phyloP scores from a whole-genome alignment of 2,888 invertebrate species.

The Parapristionchus giblindavisi region DNA sequence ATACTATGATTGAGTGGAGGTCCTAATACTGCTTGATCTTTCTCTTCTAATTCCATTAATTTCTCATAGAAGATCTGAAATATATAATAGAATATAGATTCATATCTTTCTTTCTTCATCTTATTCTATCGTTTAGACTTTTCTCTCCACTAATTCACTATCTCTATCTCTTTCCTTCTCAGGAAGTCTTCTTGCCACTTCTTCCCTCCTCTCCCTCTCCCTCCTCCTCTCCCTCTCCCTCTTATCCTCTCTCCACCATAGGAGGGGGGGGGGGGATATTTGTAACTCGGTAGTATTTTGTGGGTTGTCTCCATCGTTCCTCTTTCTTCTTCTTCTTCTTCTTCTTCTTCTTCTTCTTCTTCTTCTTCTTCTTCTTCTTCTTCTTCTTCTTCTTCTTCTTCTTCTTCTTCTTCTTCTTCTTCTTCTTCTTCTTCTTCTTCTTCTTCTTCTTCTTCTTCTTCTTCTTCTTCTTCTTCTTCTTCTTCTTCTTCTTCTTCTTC shows the following conservation, averaged over 20 bases:
- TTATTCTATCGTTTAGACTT: neutral
- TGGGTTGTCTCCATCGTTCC: no score
- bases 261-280: no score
- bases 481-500: neutral
- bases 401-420: neutral
- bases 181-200: neutral
- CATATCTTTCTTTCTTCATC: neutral
- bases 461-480: neutral
- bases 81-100: neutral
- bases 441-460: neutral
- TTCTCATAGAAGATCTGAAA: constrained; percentile 58
- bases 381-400: neutral
- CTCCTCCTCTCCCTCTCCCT: neutral
- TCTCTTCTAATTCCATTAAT: constrained; percentile 59
- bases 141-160: constrained; percentile 16
- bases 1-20: constrained; percentile 59
- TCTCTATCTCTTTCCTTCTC: neutral
- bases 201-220: neutral
- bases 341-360: neutral
- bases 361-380: neutral
- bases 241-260: neutral
- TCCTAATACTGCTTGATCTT: constrained; percentile 61
- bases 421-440: neutral
- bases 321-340: no score
- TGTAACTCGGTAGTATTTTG: no score